Evolutionary conservation across 2,888 invertebrate species (phyloP).

Genomic region (Liodrosophila aerea): DNA sequence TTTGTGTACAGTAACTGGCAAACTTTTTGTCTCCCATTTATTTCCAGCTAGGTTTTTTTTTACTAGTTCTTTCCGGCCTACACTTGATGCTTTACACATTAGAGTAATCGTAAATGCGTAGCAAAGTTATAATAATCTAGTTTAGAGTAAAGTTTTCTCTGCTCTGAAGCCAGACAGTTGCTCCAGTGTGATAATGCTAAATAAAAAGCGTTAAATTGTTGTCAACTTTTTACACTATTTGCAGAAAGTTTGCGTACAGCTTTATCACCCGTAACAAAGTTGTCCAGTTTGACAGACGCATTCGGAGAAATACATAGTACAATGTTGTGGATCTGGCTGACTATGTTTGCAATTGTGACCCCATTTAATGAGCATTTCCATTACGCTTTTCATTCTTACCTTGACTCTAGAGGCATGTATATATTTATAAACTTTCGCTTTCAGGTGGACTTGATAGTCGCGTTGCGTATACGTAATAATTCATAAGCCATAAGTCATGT

Average conservation of each 20-base stretch:
- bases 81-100: too few species aligned
- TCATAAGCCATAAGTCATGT: conserved; percentile 48
- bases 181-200: neutral
- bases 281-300: neutral
- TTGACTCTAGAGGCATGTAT: conserved; percentile 5
- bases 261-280: conserved; percentile 3
- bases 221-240: neutral
- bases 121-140: neutral
- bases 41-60: too few species aligned
- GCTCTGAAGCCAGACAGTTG: too few species aligned
- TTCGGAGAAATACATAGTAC: neutral
- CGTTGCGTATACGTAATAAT: conserved; percentile 75
- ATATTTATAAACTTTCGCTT: conserved; percentile 9
- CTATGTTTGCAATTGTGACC: conserved; percentile 10
- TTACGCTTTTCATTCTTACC: conserved; percentile 10
- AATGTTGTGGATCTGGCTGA: neutral
- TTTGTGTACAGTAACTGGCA: too few species aligned
- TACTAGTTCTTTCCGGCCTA: too few species aligned
- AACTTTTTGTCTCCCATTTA: too few species aligned
- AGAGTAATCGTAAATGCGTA: too few species aligned
- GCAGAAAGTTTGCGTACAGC: conserved; percentile 5
- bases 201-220: neutral
- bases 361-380: conserved; percentile 19
- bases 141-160: too few species aligned
- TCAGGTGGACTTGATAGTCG: conserved; percentile 37